These are phyloP conservation scores for Stenodera caucasica DNA, from an alignment of 2,888 invertebrate species.

Conservation along the genomic window DNA sequence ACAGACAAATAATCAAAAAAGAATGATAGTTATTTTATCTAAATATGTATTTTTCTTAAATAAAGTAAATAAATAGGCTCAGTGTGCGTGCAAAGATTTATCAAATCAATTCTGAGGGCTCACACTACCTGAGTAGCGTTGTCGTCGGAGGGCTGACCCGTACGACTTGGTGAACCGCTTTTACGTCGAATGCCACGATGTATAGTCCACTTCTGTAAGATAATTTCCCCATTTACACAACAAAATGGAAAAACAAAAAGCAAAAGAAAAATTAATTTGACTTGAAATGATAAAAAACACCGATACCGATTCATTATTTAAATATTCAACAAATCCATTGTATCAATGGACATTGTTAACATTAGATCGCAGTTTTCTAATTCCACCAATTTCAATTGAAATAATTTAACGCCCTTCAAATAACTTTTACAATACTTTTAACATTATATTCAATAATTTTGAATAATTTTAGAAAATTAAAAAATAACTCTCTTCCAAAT, in stretches of 20 bases:
- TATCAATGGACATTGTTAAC: no score
- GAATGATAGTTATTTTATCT: no score
- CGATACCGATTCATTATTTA: background rate
- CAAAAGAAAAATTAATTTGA: background rate
- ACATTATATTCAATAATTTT: background rate
- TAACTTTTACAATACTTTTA: no score
- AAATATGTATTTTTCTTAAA: constrained; percentile 1
- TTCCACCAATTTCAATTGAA: constrained; percentile 6
- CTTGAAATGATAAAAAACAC: background rate
- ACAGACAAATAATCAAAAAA: no score
- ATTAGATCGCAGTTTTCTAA: background rate
- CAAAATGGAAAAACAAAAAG: constrained; percentile 5
- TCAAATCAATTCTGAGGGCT: constrained; percentile 26
- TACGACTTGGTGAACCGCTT: constrained; percentile 62
- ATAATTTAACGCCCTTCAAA: background rate
- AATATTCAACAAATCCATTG: background rate
- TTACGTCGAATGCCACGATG: constrained; percentile 78
- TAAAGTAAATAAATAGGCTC: constrained; percentile 19
- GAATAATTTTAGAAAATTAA: background rate
- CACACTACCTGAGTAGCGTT: constrained; percentile 60
- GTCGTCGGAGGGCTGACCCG: constrained; percentile 58
- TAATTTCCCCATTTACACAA: constrained; percentile 25
- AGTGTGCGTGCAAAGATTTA: constrained; percentile 32
- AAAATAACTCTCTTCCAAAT: no score
- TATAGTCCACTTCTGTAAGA: constrained; percentile 77